These are phyloP conservation scores for Melanotaenia pygmaea DNA, from an alignment of 2,797 vertebrate genomes.

Conservation along the genomic window DNA sequence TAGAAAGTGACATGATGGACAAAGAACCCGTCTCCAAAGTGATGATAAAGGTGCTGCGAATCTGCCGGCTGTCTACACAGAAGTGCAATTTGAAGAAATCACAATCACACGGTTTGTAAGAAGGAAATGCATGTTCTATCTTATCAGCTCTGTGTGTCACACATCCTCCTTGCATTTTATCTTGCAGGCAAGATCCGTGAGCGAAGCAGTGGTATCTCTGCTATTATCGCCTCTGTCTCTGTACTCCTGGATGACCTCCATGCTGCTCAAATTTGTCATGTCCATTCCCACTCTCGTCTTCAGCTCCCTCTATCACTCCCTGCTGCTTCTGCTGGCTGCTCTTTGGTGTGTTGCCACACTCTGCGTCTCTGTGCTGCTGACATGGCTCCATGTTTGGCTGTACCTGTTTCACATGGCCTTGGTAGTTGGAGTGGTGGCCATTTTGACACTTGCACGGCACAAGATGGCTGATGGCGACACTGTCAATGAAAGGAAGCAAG, in stretches of 20 bases:
- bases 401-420: constrained; percentile 71
- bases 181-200: constrained; percentile 51
- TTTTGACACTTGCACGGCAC: constrained; percentile 36
- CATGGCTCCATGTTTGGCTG: constrained; percentile 44
- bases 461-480: constrained; percentile 19
- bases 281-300: constrained; percentile 58
- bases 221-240: constrained; percentile 72
- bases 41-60: not conserved
- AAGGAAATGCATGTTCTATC: not conserved
- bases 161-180: not conserved
- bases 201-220: constrained; percentile 47
- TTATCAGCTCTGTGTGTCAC: not conserved
- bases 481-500: not conserved
- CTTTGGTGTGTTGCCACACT: constrained; percentile 56
- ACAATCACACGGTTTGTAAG: not conserved
- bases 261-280: constrained; percentile 57
- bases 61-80: not conserved
- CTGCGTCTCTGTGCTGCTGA: constrained; percentile 50
- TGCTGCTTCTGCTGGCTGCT: constrained; percentile 65
- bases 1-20: not conserved
- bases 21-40: not conserved
- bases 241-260: constrained; percentile 68
- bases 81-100: not conserved
- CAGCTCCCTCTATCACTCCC: constrained; percentile 47
- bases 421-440: constrained; percentile 49